Base-by-base conservation (phyloP, 1,140 invertebrate species). In the Papilio dardanus region DNA sequence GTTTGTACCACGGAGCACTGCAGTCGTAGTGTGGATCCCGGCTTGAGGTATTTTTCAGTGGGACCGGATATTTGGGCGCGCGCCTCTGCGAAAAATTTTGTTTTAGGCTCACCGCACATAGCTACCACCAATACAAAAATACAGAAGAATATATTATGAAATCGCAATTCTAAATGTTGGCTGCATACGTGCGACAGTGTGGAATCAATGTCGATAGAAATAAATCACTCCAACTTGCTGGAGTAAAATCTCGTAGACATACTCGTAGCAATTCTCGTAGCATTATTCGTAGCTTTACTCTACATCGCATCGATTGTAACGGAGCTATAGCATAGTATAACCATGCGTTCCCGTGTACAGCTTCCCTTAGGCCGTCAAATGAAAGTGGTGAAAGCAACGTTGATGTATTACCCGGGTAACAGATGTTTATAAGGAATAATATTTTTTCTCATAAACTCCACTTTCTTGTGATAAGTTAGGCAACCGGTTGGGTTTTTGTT, bases 21-120 rank as follows among this genome's bases (percentile, higher is more conserved):
- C 50, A 98, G 94, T 46, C 96, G 95, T 71, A 98, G 91, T 6
- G 96, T 96, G 21, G 97, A 97, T 7, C 97, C 97, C 10, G 96
- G 96, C 82, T 97, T 97, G 66, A 98, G 95, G 90, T 97, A 98
- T 85, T 98, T 97, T 87, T 98, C 97, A 50, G 96, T 93, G 10
- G 97, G 96, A 12, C 97, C 97, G 16, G 95, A 95, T 86, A 98
- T 98, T 89, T 97, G 96, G 21, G 97, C 97, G 86, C 95, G 95
- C 3, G 97, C 97, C 94, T 98, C 97, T 98, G 95, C 50, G 94
- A 94, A 78, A 76, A n/a, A 71, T 35, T 71, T n/a, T 66, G 33
- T 73, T 68, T 74, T 46, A 50, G 19, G 74, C 4, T 14, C 19
- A 42, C 12, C 54, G 46, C 19, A 58, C 14, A 67, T n/a, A 21